Evolutionary conservation across 1,140 invertebrate species (phyloP).

Genomic region (Caligus rogercresseyi): DNA sequence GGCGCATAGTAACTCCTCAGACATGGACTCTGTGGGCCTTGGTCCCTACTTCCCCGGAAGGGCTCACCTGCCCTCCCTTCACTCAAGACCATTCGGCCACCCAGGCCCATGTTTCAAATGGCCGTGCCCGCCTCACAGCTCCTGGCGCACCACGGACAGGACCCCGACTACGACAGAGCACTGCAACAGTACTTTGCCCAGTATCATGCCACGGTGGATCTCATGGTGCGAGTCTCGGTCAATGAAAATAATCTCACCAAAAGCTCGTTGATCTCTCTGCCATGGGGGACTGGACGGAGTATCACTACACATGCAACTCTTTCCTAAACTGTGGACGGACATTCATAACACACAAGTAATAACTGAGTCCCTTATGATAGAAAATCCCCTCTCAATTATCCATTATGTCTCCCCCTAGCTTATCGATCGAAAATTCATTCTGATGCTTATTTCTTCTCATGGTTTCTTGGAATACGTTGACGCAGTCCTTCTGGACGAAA

Average conservation of each 20-base stretch:
- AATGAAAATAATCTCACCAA: conserved; percentile 58
- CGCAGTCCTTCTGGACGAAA: conserved; percentile 17
- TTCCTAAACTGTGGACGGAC: conserved; percentile 67
- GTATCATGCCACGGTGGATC: conserved; percentile 66
- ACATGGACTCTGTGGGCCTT: conserved; percentile 45
- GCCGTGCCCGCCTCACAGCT: conserved; percentile 38
- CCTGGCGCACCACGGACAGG: conserved; percentile 38
- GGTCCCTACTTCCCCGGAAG: conserved; percentile 53
- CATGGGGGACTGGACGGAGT: conserved; percentile 70
- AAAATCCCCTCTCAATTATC: neutral
- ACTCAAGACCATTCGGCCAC: conserved; percentile 38
- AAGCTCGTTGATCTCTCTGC: conserved; percentile 55
- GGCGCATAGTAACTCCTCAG: conserved; percentile 59
- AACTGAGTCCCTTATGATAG: conserved; percentile 13
- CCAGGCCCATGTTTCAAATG: conserved; percentile 71
- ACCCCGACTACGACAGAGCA: conserved; percentile 56
- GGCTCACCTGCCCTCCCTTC: conserved; percentile 32
- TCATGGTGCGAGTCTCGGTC: conserved; percentile 69
- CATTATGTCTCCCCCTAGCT: neutral
- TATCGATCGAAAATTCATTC: conserved; percentile 16
- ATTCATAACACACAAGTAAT: conserved; percentile 50
- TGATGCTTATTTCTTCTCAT: conserved; percentile 14
- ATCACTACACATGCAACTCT: conserved; percentile 57
- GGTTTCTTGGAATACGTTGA: conserved; percentile 18
- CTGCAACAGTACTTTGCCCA: conserved; percentile 56